phyloP scores from a whole-genome alignment of 2,797 vertebrate genomes.

The Botia kubotai region DNA sequence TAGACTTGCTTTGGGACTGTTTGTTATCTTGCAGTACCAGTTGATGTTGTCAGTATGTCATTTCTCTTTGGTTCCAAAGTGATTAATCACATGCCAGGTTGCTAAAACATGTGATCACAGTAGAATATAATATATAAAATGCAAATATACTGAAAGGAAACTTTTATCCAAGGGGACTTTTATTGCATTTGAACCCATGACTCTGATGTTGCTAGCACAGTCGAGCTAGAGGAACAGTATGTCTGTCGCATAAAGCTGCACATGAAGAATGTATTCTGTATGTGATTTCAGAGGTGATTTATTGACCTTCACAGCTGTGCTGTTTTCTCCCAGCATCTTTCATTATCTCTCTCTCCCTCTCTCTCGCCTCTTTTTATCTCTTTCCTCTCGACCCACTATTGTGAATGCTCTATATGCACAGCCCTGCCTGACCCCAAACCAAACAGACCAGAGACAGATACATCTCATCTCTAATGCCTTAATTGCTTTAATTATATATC shows the following conservation, averaged over 20 bases:
- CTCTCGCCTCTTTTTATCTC: neutral
- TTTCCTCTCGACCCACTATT: conserved; percentile 6
- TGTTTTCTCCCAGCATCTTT: conserved; percentile 24
- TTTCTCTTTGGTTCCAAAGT: too few species aligned
- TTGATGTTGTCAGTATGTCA: too few species aligned
- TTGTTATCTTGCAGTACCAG: too few species aligned
- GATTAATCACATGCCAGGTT: too few species aligned
- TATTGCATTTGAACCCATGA: too few species aligned
- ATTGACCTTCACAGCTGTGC: neutral
- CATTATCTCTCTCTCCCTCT: neutral
- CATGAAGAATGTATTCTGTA: neutral
- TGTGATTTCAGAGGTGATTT: conserved; percentile 14
- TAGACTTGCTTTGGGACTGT: too few species aligned
- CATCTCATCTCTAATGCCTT: conserved; percentile 54
- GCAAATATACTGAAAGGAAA: too few species aligned
- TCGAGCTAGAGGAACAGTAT: too few species aligned
- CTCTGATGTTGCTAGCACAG: too few species aligned
- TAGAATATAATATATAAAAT: too few species aligned
- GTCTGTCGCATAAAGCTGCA: neutral
- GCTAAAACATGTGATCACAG: too few species aligned
- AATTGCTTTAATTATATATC: conserved; percentile 67
- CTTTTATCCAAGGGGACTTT: too few species aligned
- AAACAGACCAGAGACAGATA: conserved; percentile 38
- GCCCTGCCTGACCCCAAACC: neutral
- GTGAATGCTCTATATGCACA: neutral